Conservation (phyloP, 92 coral and sea anemone species). For the Palythoa caribaeorum region DNA sequence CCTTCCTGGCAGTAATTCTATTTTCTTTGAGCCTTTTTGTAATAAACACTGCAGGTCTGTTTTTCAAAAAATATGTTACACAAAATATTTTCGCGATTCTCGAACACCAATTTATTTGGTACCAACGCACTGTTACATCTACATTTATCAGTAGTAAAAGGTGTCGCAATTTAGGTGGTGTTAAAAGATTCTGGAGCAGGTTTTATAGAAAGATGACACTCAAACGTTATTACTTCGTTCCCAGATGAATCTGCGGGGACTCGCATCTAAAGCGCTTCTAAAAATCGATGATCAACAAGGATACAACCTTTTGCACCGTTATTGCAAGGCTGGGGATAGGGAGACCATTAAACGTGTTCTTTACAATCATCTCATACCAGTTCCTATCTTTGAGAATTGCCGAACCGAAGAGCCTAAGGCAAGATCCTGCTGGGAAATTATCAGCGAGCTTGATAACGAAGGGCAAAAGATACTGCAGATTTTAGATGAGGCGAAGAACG, state of each 20-base stretch:
- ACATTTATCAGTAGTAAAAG: too few species aligned
- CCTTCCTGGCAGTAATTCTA: too few species aligned
- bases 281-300: background rate
- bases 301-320: background rate
- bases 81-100: too few species aligned
- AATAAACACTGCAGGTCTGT: too few species aligned
- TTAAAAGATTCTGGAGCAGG: background rate
- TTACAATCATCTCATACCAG: background rate
- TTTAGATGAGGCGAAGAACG: conserved; percentile 2
- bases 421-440: conserved; percentile 5
- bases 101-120: too few species aligned
- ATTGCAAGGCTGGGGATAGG: background rate
- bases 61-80: too few species aligned
- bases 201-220: background rate
- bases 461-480: conserved; percentile 10
- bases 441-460: background rate
- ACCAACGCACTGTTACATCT: too few species aligned
- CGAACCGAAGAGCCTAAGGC: background rate
- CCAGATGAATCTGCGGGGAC: background rate
- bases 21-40: too few species aligned
- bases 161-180: too few species aligned
- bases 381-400: background rate
- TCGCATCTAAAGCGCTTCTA: conserved; percentile 13
- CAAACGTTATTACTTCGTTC: background rate
- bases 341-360: background rate